These are phyloP conservation scores for Hybognathus amarus DNA, from an alignment of 2,797 vertebrate genomes.

Conservation along the genomic window DNA sequence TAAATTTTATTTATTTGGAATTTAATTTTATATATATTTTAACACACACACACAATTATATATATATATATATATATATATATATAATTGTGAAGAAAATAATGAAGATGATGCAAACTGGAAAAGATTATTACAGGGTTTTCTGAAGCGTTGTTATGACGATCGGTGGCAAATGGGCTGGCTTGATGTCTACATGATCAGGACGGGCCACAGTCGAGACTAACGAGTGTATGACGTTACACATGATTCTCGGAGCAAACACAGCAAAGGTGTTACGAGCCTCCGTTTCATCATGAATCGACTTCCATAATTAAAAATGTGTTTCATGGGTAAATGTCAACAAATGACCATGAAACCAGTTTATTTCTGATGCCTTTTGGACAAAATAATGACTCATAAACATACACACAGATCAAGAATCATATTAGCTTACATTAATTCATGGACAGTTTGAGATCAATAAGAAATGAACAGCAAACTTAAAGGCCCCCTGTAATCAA, in stretches of 20 bases:
- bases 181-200: conserved; percentile 54
- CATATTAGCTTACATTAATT: background rate
- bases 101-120: conserved; percentile 46
- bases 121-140: conserved; percentile 32
- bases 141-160: conserved; percentile 50
- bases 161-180: conserved; percentile 50
- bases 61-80: too few relatives aligned
- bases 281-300: background rate
- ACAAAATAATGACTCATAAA: background rate
- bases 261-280: conserved; percentile 15
- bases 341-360: background rate
- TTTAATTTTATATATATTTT: too few relatives aligned
- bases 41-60: too few relatives aligned
- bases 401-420: background rate
- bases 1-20: too few relatives aligned
- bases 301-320: background rate
- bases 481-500: too few relatives aligned
- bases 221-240: conserved; percentile 34
- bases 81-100: background rate
- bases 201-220: conserved; percentile 5
- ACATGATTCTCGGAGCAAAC: background rate
- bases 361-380: background rate
- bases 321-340: background rate
- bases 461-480: background rate
- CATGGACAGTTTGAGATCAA: too few relatives aligned